A percentile compares a stretch with the other conserved stretches of the same genome.
Evolutionary conservation across 2,888 invertebrate genomes (phyloP).

Genomic region (Pyrrhosoma nymphula): DNA sequence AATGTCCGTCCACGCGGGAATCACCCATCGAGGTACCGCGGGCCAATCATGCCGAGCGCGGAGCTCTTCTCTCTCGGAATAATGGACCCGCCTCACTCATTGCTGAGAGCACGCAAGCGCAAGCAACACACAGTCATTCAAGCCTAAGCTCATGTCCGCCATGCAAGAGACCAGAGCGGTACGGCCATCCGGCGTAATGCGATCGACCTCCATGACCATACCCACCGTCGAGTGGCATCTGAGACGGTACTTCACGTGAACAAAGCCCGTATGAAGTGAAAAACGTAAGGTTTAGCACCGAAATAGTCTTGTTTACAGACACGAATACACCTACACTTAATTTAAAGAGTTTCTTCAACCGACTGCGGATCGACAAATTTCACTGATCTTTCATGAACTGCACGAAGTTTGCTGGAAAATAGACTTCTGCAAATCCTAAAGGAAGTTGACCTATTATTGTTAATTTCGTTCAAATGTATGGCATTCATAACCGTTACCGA

Average conservation of each 20-base stretch:
- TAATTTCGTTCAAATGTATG: no score
- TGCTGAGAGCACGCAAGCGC: not conserved
- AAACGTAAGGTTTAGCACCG: no score
- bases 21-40: not conserved
- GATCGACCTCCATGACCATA: not conserved
- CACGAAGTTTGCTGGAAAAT: no score
- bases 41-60: not conserved
- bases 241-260: not conserved
- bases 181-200: no score
- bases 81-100: not conserved
- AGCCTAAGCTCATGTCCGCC: not conserved
- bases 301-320: no score
- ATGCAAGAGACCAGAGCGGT: not conserved
- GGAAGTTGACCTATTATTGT: no score
- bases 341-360: no score
- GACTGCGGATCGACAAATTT: no score
- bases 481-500: no score
- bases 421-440: no score
- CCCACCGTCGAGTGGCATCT: not conserved
- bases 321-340: no score
- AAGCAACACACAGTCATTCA: not conserved
- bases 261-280: not conserved
- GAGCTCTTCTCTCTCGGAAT: not conserved
- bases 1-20: not conserved
- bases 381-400: no score